These are phyloP conservation scores for Anoplophora glabripennis DNA, from an alignment of 1,140 invertebrate species.

Conservation along the genomic window DNA sequence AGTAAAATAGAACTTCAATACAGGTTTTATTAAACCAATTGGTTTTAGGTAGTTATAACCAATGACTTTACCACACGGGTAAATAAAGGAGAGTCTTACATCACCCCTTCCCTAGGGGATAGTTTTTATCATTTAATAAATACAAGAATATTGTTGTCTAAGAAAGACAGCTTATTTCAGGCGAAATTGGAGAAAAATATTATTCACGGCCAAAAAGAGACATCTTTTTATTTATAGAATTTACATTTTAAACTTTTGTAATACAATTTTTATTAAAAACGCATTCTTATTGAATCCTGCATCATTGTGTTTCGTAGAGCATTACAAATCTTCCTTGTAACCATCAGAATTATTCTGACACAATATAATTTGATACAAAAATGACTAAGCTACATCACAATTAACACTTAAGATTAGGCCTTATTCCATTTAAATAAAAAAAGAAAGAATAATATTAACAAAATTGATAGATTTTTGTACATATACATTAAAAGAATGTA, in stretches of 20 bases:
- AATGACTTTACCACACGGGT: conserved; percentile 56
- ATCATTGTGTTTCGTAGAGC: too few species aligned
- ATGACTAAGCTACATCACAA: conserved; percentile 20
- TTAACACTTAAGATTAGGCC: conserved; percentile 23
- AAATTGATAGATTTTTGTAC: neutral
- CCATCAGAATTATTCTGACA: conserved; percentile 2
- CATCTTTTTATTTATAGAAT: neutral
- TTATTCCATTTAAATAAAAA: conserved; percentile 14
- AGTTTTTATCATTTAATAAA: conserved; percentile 34
- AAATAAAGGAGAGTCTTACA: conserved; percentile 40
- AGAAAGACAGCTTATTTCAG: conserved; percentile 3
- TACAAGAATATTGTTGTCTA: conserved; percentile 28
- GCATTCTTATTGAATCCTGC: too few species aligned
- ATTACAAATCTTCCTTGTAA: neutral
- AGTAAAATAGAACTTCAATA: conserved; percentile 8
- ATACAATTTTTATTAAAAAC: too few species aligned
- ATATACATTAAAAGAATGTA: neutral
- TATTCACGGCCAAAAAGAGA: neutral
- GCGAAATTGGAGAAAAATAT: conserved; percentile 27
- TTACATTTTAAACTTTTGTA: too few species aligned
- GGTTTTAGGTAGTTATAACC: conserved; percentile 52
- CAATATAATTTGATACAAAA: conserved; percentile 19
- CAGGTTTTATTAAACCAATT: neutral
- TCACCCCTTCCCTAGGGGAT: conserved; percentile 32
- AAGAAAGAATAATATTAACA: conserved; percentile 13